These are phyloP conservation scores for Megaptera novaeangliae DNA, from an alignment of 2,113 vertebrate genomes.

Conservation along the genomic window DNA sequence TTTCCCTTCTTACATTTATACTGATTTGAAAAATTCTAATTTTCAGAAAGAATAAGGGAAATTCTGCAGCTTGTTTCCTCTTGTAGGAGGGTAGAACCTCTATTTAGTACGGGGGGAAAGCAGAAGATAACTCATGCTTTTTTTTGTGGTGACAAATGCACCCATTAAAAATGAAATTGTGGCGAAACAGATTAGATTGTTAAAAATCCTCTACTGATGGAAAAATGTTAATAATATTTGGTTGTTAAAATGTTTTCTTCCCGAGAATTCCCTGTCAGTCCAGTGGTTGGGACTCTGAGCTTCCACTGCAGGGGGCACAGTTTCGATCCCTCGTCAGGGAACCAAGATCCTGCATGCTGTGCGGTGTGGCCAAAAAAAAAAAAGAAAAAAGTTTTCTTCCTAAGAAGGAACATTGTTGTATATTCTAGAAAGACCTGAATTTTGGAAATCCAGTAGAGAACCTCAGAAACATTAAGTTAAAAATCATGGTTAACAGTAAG, in stretches of 20 bases:
- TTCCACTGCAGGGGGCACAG: background rate
- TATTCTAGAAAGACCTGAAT: slow-evolving; percentile 33
- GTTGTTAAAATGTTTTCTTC: slow-evolving; percentile 1
- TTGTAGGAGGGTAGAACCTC: background rate
- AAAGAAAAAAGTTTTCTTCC: background rate
- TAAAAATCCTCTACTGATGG: background rate
- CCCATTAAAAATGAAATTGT: slow-evolving; percentile 5
- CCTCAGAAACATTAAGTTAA: slow-evolving; percentile 10
- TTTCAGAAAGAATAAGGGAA: slow-evolving; percentile 30
- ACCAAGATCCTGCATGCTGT: background rate
- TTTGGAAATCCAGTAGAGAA: background rate
- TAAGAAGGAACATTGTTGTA: background rate
- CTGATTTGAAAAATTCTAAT: slow-evolving; percentile 19
- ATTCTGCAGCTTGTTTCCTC: background rate
- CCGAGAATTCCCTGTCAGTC: background rate
- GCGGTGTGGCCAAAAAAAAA: background rate
- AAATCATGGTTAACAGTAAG: slow-evolving; percentile 2
- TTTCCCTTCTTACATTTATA: background rate
- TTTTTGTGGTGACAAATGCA: background rate
- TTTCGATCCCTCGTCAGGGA: background rate
- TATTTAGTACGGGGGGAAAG: background rate
- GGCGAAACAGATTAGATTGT: background rate
- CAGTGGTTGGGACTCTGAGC: background rate
- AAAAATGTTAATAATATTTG: background rate
- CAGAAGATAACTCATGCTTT: background rate